A percentile compares a stretch with the other conserved stretches of the same genome.
Conservation (phyloP, 92 coral and sea anemone species). For the Actinernus sp. region DNA sequence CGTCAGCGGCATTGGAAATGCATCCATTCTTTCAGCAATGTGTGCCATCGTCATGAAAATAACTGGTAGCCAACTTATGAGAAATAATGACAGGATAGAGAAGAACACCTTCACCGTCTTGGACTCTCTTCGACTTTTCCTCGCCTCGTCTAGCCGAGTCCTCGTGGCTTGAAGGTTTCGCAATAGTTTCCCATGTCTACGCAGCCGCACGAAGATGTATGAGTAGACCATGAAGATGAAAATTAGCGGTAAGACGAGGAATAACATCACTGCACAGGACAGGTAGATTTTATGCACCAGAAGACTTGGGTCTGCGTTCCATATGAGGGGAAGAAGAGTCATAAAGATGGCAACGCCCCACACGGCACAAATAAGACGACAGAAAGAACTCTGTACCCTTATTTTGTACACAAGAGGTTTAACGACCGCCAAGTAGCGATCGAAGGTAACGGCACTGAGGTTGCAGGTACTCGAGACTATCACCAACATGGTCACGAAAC, state of each 20-base stretch:
- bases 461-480: conserved; percentile 64
- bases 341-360: conserved; percentile 55
- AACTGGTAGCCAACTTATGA: conserved; percentile 65
- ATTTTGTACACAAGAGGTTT: conserved; percentile 57
- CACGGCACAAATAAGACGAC: conserved; percentile 37
- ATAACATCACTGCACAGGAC: conserved; percentile 39
- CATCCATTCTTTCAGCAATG: conserved; percentile 27
- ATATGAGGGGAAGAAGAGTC: conserved; percentile 53
- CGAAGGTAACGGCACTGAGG: conserved; percentile 68
- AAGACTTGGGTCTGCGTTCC: conserved; percentile 24
- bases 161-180: conserved; percentile 31
- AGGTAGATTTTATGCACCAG: conserved; percentile 62
- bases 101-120: conserved; percentile 58
- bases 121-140: conserved; percentile 42
- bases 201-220: conserved; percentile 36
- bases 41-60: conserved; percentile 49
- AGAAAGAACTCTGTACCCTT: conserved; percentile 25
- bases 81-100: conserved; percentile 51
- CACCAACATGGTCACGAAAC: conserved; percentile 59
- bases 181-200: conserved; percentile 37
- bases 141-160: conserved; percentile 37
- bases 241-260: conserved; percentile 53
- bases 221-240: conserved; percentile 50
- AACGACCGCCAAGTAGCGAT: conserved; percentile 65
- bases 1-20: conserved; percentile 27